Conservation (phyloP, 2,113 vertebrate species). For the Eurypyga helias region DNA sequence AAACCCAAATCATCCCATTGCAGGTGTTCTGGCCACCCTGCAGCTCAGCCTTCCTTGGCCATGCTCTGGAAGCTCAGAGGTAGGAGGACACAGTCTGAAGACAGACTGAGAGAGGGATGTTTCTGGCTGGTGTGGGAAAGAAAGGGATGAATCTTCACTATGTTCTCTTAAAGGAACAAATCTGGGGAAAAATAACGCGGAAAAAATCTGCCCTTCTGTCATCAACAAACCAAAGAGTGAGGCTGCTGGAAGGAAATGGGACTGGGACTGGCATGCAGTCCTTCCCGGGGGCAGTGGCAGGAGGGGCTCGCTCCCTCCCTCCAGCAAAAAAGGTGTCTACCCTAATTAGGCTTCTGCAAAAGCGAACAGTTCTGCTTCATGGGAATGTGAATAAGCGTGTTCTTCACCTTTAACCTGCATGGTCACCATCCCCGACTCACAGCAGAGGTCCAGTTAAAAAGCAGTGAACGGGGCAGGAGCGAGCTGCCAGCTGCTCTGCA, state of each 20-base stretch:
- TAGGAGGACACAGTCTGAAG: background rate
- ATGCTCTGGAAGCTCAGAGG: background rate
- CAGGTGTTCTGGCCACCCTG: background rate
- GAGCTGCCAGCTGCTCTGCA: background rate
- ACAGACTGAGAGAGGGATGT: background rate
- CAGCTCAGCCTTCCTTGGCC: background rate
- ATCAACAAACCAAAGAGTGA: background rate
- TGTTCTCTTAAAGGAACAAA: background rate
- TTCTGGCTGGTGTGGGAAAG: background rate
- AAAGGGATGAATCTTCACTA: background rate
- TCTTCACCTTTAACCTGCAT: background rate
- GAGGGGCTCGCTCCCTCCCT: background rate
- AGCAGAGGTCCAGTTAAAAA: background rate
- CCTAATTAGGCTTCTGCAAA: background rate
- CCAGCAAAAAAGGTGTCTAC: background rate
- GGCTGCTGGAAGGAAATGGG: background rate
- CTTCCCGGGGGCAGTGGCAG: background rate
- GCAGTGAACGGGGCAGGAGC: fast-evolving
- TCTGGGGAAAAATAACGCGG: background rate
- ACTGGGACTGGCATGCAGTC: background rate
- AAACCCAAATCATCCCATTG: background rate
- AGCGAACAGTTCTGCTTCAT: background rate
- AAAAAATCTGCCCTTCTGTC: background rate
- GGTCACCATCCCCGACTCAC: background rate
- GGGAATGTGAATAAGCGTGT: background rate